These are phyloP conservation scores for Pao palembangensis DNA, from an alignment of 2,113 vertebrate genomes.

Conservation along the genomic window DNA sequence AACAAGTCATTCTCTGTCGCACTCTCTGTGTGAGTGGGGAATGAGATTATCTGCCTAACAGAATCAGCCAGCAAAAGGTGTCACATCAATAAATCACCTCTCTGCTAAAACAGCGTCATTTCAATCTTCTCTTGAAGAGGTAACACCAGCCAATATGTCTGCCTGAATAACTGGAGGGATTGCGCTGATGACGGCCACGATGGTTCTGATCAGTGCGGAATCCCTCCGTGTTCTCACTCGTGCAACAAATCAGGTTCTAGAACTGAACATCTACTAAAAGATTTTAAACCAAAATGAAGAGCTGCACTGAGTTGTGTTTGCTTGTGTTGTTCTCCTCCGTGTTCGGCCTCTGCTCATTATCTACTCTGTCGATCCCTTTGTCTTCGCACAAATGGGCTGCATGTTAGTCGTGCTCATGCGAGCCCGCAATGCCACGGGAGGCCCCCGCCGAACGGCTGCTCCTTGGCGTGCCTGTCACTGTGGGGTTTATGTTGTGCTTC, in stretches of 20 bases:
- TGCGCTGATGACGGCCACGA: not conserved
- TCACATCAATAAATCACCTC: conserved; percentile 26
- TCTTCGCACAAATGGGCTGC: conserved; percentile 22
- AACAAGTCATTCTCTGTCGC: conserved; percentile 1
- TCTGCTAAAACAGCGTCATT: conserved; percentile 20
- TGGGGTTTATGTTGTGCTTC: conserved; percentile 4
- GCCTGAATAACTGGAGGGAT: not conserved
- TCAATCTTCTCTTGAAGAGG: conserved; percentile 17
- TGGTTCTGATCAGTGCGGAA: conserved; percentile 11
- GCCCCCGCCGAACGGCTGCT: conserved; percentile 1
- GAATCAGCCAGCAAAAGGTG: conserved; percentile 27
- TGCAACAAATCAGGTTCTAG: not conserved
- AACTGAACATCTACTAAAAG: not conserved
- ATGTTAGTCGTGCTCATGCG: conserved; percentile 1
- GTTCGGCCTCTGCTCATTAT: conserved; percentile 18
- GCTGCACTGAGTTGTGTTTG: conserved; percentile 11
- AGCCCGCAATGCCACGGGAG: not conserved
- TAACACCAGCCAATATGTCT: conserved; percentile 5
- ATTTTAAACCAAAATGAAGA: not conserved
- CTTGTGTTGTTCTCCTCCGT: conserved; percentile 3
- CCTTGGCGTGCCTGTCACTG: conserved; percentile 5
- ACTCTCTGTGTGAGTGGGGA: conserved; percentile 6
- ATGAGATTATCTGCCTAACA: conserved; percentile 35
- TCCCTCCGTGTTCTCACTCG: not conserved
- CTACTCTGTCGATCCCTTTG: conserved; percentile 8